Base-by-base conservation (phyloP, 92 coral and sea anemone genomes). In the Bergia puertoricense region DNA sequence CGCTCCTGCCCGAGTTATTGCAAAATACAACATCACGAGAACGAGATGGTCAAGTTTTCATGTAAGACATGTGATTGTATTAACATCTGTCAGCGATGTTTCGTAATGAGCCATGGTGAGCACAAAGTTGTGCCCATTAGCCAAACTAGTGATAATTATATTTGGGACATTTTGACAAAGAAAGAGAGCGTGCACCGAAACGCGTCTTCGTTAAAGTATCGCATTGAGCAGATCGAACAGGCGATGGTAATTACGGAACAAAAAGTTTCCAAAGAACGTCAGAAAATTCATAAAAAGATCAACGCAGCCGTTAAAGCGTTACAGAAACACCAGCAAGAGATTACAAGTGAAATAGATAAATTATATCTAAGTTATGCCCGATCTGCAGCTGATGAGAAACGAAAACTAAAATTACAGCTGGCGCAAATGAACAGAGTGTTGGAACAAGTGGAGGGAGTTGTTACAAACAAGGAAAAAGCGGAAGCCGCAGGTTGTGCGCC, bases 181-280 rank as follows among this genome's bases (percentile, higher is more conserved):
- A 84, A 84, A 48, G 87, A 84, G 44, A 69, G 44, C 79, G 54
- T 84, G 11, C 78, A 69, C n/a, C 79, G 65, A 30, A 71, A 84
- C 20, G 56, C 75, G 37, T 46, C 87, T 3, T 54, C 87, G 11
- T 71, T 72, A 23, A 84, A 71, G 79, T 79, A 46, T 69, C 79
- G 87, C 5, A 68, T 68, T 13, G 87, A 84, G 44, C 87, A 84
- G 36, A 39, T 84, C 23, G 87, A 84, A 14, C 78, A 18, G 3
- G 87, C 87, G 4, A 71, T 84, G 87, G 79, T 68, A 45, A 16
- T 84, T 5, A 84, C 87, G 77, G 87, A 84, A 8, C 87, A 84
- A 84, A 84, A 71, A 6, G 62, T 84, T 30, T 84, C 87, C 18
- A 84, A 48, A 46, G 79, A 84, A 40, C 87, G 87, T 39, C 87